phyloP scores from a whole-genome alignment of 2,113 vertebrate genomes.

The Rafetus swinhoei region DNA sequence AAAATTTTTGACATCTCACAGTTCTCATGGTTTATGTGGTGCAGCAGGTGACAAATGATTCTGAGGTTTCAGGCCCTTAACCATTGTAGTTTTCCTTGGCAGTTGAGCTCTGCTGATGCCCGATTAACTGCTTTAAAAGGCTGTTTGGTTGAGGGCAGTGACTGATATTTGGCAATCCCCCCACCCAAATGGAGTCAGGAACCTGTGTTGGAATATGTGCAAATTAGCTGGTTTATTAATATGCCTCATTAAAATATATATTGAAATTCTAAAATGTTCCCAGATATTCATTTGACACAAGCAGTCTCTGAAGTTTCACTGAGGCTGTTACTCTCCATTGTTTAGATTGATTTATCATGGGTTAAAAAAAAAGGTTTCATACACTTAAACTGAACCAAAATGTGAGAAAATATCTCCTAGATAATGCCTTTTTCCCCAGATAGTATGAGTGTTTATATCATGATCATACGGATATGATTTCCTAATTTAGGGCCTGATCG shows the following conservation, averaged over 20 bases:
- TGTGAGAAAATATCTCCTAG: background rate
- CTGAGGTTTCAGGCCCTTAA: background rate
- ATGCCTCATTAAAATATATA: background rate
- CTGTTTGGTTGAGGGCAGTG: background rate
- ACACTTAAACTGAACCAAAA: background rate
- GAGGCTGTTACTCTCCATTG: background rate
- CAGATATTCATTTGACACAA: background rate
- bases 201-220: background rate
- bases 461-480: background rate
- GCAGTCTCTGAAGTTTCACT: background rate
- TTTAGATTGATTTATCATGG: background rate
- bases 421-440: background rate
- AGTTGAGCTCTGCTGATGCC: background rate
- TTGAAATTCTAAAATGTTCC: background rate
- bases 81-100: background rate
- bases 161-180: background rate
- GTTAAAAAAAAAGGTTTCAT: background rate
- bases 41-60: background rate
- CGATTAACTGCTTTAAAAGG: background rate
- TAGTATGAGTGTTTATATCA: background rate
- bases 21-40: background rate
- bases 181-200: background rate
- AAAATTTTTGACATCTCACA: background rate
- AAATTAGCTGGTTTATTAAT: background rate
- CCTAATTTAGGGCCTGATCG: too few species aligned